Percentiles rank a stretch among this genome's conserved stretches.
These are phyloP conservation scores for Acromyrmex heyeri DNA, from an alignment of 1,140 invertebrate species.

Conservation along the genomic window DNA sequence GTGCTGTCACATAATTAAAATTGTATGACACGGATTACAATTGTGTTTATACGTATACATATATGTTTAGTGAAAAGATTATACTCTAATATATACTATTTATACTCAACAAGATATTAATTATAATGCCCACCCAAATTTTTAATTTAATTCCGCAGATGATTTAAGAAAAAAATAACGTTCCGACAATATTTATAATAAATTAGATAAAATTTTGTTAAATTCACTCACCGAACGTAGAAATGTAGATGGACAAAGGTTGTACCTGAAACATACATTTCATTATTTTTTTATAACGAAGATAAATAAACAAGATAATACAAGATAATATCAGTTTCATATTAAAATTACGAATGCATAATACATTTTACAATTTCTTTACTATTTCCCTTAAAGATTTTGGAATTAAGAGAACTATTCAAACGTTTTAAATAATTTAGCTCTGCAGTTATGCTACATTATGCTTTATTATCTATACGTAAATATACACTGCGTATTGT, in stretches of 20 bases:
- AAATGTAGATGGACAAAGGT: background rate
- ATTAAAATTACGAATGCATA: background rate
- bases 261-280: background rate
- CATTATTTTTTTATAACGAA: background rate
- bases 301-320: background rate
- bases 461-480: no score
- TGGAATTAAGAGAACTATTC: background rate
- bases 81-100: conserved; percentile 15
- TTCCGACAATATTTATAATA: background rate
- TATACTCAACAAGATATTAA: background rate
- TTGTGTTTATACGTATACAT: background rate
- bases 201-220: background rate
- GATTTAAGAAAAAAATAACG: background rate
- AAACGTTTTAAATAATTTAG: no score
- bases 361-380: background rate
- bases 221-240: conserved; percentile 2
- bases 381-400: background rate
- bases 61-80: conserved; percentile 8
- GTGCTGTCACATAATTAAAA: conserved; percentile 12
- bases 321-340: background rate
- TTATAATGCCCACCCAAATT: background rate
- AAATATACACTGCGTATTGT: no score
- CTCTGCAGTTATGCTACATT: no score
- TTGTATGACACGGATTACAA: background rate
- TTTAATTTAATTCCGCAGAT: background rate